Percentiles rank a stretch among this genome's conserved stretches.
These are phyloP conservation scores for Sprattus sprattus DNA, from an alignment of 2,113 vertebrate genomes.

Conservation along the genomic window DNA sequence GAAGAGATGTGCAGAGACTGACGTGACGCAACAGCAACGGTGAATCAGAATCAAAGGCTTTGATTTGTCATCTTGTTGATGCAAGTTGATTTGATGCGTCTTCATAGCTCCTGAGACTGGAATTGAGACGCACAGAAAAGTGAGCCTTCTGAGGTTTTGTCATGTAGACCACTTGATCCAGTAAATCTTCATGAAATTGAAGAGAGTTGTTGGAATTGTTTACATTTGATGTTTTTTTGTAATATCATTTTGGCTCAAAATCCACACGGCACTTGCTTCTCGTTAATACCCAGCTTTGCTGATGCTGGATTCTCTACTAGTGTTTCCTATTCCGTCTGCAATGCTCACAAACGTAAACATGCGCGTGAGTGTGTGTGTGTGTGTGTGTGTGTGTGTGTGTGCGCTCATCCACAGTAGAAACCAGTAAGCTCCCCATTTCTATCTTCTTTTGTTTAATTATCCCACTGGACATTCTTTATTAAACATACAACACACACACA, in stretches of 20 bases:
- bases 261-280: no score
- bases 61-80: not conserved
- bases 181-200: no score
- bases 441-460: not conserved
- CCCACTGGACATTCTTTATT: not conserved
- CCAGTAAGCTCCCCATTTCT: no score
- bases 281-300: no score
- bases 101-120: not conserved
- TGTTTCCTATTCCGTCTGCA: no score
- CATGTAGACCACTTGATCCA: not conserved
- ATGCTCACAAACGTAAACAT: not conserved
- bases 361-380: not conserved
- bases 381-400: constrained; percentile 25
- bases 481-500: not conserved
- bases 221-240: no score
- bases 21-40: not conserved
- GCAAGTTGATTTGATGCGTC: not conserved
- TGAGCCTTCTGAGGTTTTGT: not conserved
- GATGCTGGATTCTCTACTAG: no score
- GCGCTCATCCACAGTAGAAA: no score
- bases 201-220: no score
- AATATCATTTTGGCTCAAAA: no score
- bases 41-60: not conserved
- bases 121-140: not conserved
- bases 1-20: not conserved